A percentile compares a stretch with the other conserved stretches of the same genome.
phyloP scores from a whole-genome alignment of 2,888 invertebrate genomes.

The Hofmannophila pseudospretella region DNA sequence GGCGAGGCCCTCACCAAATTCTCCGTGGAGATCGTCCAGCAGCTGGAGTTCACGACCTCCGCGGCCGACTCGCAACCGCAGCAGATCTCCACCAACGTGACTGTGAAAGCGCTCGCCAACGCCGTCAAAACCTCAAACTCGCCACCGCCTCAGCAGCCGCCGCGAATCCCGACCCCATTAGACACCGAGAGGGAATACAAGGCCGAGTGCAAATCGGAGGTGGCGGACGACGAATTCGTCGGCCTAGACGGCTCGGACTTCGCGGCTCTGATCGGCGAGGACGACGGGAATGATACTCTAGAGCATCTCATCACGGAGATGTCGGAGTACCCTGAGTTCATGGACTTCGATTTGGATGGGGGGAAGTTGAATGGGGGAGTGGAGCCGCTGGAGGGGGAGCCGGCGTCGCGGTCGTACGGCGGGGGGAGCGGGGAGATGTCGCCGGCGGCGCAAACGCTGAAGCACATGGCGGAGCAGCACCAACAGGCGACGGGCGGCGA shows the following conservation, averaged over 20 bases:
- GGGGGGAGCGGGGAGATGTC: constrained; percentile 83
- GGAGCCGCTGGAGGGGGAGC: constrained; percentile 69
- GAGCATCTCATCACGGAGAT: constrained; percentile 93
- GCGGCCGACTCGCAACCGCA: constrained; percentile 92
- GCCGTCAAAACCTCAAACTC: constrained; percentile 67
- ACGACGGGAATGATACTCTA: constrained; percentile 88
- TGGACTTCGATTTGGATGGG: constrained; percentile 85
- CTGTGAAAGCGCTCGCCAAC: constrained; percentile 83
- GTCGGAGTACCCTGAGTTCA: constrained; percentile 89
- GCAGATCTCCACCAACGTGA: constrained; percentile 94
- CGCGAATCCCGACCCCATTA: constrained; percentile 86
- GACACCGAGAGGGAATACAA: constrained; percentile 88
- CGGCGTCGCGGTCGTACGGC: constrained; percentile 66
- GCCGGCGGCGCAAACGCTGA: constrained; percentile 95
- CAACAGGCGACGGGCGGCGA: constrained; percentile 85
- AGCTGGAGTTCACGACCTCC: constrained; percentile 92
- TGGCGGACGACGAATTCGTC: constrained; percentile 90
- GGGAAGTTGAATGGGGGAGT: constrained; percentile 55
- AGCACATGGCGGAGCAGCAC: constrained; percentile 98
- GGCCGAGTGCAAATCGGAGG: constrained; percentile 88
- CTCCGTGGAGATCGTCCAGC: constrained; percentile 95
- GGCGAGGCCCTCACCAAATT: constrained; percentile 83
- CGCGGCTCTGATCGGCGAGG: constrained; percentile 89
- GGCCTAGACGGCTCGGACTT: constrained; percentile 89
- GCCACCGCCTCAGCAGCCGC: constrained; percentile 61